Conservation (phyloP, 2,888 invertebrate species). For the Callimorpha dominula region DNA sequence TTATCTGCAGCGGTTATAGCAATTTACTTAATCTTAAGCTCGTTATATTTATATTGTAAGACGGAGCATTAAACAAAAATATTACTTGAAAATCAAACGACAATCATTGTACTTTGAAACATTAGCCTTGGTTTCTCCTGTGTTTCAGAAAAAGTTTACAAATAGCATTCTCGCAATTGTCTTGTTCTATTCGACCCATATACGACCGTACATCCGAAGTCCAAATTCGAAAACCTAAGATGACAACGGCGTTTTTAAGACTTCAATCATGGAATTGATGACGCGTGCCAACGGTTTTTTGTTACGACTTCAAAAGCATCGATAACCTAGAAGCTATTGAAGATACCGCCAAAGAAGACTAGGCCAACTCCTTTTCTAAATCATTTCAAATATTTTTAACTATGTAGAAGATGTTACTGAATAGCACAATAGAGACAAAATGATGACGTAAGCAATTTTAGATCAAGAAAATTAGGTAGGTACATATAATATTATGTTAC, state of each 20-base stretch:
- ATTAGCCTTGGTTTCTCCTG: not conserved
- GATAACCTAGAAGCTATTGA: not conserved
- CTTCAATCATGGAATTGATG: not conserved
- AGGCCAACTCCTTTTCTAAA: not conserved
- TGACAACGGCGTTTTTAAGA: not conserved
- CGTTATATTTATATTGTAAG: not conserved
- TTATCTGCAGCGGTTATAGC: not conserved
- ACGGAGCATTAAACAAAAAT: not conserved
- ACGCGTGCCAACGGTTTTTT: not conserved
- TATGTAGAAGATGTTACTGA: too few species aligned
- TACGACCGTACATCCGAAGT: not conserved
- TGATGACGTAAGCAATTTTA: too few species aligned
- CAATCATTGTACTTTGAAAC: not conserved
- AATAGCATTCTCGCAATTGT: not conserved
- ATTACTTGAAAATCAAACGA: not conserved
- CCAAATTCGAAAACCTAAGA: slow-evolving; percentile 1
- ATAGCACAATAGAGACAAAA: too few species aligned
- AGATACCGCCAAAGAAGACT: too few species aligned
- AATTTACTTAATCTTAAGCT: not conserved
- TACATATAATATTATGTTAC: too few species aligned
- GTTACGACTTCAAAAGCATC: not conserved
- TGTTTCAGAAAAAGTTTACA: not conserved
- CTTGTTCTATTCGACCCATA: not conserved
- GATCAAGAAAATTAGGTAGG: too few species aligned
- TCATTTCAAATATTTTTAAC: not conserved